Conservation (phyloP, 2,888 invertebrate genomes). For the Odontocolon sp. region DNA sequence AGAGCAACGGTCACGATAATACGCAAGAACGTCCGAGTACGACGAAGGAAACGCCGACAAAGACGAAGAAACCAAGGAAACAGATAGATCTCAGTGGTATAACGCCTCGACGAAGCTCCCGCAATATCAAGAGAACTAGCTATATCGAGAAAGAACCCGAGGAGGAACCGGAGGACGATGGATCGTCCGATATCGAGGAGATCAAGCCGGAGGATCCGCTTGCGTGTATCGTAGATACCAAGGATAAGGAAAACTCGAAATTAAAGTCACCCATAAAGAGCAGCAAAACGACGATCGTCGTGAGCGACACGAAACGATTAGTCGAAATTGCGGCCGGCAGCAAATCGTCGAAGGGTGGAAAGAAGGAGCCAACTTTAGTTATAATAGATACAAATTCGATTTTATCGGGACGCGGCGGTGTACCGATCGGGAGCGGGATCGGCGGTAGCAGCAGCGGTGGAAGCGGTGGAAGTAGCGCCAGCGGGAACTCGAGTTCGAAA, state of each 20-base stretch:
- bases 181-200: slow-evolving; percentile 86
- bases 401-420: slow-evolving; percentile 84
- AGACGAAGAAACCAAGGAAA: slow-evolving; percentile 74
- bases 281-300: slow-evolving; percentile 84
- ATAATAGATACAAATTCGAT: slow-evolving; percentile 91
- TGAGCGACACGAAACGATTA: slow-evolving; percentile 87
- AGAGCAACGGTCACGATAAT: slow-evolving; percentile 73
- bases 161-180: slow-evolving; percentile 81
- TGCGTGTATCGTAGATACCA: slow-evolving; percentile 79
- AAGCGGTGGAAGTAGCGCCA: slow-evolving; percentile 22
- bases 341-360: slow-evolving; percentile 81
- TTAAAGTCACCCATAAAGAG: slow-evolving; percentile 72
- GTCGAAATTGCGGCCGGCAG: slow-evolving; percentile 87
- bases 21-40: slow-evolving; percentile 63
- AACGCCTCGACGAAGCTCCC: slow-evolving; percentile 83
- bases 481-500: slow-evolving; percentile 7
- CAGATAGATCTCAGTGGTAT: slow-evolving; percentile 77
- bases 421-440: slow-evolving; percentile 81
- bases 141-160: slow-evolving; percentile 83
- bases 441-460: slow-evolving; percentile 60
- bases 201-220: slow-evolving; percentile 84
- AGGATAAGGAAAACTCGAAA: slow-evolving; percentile 78
- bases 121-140: slow-evolving; percentile 84
- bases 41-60: slow-evolving; percentile 67
- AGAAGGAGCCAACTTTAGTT: slow-evolving; percentile 89